These are phyloP conservation scores for Girardinichthys multiradiatus DNA, from an alignment of 2,113 vertebrate species.

Conservation along the genomic window DNA sequence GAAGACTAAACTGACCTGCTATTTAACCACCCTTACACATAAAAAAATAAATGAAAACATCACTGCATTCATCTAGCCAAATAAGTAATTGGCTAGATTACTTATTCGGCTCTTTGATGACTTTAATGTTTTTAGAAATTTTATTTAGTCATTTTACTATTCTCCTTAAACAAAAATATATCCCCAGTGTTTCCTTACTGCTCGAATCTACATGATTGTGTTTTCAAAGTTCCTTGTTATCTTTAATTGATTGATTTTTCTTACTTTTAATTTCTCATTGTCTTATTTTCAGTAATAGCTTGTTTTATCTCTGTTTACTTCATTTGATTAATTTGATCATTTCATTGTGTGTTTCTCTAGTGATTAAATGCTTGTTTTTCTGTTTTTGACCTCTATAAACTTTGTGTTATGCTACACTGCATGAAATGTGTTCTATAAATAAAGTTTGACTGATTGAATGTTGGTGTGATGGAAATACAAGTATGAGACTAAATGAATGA, in stretches of 20 bases:
- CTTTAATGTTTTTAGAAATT: too few relatives aligned
- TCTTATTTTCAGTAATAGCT: neutral
- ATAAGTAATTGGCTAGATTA: too few relatives aligned
- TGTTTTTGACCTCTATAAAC: neutral
- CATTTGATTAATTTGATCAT: neutral
- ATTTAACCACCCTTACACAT: constrained; percentile 14
- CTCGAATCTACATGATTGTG: neutral
- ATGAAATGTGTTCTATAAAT: neutral
- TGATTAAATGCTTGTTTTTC: neutral
- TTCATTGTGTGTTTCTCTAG: neutral
- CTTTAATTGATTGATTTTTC: neutral
- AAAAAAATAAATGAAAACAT: neutral
- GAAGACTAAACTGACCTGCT: constrained; percentile 22
- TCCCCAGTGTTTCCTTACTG: neutral
- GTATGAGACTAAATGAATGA: neutral
- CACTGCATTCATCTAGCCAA: neutral
- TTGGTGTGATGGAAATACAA: neutral
- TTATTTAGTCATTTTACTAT: neutral
- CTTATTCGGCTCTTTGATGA: too few relatives aligned
- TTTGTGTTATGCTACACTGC: neutral
- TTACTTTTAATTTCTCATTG: neutral
- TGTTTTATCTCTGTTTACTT: neutral
- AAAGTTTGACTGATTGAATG: neutral
- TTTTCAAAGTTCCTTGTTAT: neutral
- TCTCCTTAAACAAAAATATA: neutral